These are phyloP conservation scores for Cryptus viduatorius DNA, from an alignment of 2,888 invertebrate species.

Conservation along the genomic window DNA sequence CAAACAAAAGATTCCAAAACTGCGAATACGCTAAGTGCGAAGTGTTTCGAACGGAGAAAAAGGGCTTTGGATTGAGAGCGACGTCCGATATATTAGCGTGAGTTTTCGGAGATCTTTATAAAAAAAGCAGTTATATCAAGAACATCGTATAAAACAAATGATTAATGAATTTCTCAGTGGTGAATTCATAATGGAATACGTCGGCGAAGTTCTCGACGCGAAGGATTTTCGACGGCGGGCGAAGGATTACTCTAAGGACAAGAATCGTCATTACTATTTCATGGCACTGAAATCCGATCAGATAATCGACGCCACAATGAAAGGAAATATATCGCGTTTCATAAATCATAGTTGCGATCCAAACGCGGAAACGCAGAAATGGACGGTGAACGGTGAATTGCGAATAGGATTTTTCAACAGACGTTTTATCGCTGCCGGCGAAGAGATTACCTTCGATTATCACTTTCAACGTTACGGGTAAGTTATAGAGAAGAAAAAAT, in stretches of 20 bases:
- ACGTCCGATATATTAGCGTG: conserved; percentile 90
- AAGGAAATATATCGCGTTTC: conserved; percentile 98
- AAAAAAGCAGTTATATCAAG: not conserved
- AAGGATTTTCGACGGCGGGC: conserved; percentile 95
- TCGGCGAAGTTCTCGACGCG: conserved; percentile 97
- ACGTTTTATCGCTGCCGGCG: conserved; percentile 92
- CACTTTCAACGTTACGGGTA: conserved; percentile 98
- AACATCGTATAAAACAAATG: conserved; percentile 69
- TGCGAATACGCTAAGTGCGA: conserved; percentile 93
- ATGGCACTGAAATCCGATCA: conserved; percentile 98
- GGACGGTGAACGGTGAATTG: conserved; percentile 96
- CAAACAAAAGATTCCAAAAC: conserved; percentile 97
- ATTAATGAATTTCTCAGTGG: conserved; percentile 87
- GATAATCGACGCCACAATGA: conserved; percentile 97
- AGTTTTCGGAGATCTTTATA: conserved; percentile 79
- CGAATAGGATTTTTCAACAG: conserved; percentile 98
- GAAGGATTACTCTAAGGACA: conserved; percentile 94
- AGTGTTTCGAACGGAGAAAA: conserved; percentile 96
- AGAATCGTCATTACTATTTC: conserved; percentile 97
- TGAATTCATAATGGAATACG: conserved; percentile 98
- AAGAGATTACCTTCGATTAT: conserved; percentile 99
- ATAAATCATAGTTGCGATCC: conserved; percentile 99
- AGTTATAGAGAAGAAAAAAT: conserved; percentile 66
- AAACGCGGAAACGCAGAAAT: conserved; percentile 99
- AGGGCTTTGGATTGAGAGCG: conserved; percentile 97